Base-by-base conservation (phyloP, 2,113 vertebrate species). In the Oceanodroma tethys region DNA sequence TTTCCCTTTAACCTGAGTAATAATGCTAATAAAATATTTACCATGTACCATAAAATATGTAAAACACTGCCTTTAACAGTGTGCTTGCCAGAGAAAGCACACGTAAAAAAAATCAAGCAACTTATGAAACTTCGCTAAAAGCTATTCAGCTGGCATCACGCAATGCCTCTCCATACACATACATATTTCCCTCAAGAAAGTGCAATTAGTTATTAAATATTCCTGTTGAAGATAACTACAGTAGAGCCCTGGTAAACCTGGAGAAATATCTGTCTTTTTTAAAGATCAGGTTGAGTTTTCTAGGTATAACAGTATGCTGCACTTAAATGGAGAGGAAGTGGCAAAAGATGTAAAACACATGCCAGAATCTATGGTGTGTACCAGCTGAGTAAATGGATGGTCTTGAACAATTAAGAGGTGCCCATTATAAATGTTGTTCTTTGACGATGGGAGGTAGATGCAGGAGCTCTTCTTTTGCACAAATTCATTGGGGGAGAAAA, bases 11-110 rank as follows among this genome's bases (percentile, higher is more conserved):
- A 75, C 18, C 27, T 53, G 43, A 45, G 14, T 56, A 83, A 90
- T 68, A 93, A 88, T 32, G 19, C 30, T 65, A 85, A 86, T 83
- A 73, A 92, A 88, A 93, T 78, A 95, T 83, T 92, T 76, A 90
- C 29, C 70, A 55, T 16, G 30, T 25, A 66, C 22, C 26, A 83
- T 62, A 73, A 95, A 94, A 90, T 88, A 86, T 43, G 60, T 56
- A 84, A 40, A 63, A 52, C 3, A 16, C 18, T 12, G 2, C 12
- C 68, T 86, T 81, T 94, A 86, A 45, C 65, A 63, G 7, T 50
- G 17, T 86, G 42, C 21, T 91, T 96, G 67, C 86, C 84, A 85
- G 29, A 84, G 52, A 79, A 84, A 88, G 25, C 13, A 68, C 10
- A 30, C 0, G 0, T 62, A 16, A 53, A 79, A 59, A 62, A 70